Conservation (phyloP, 2,113 vertebrate species). For the Malurus cyaneus region DNA sequence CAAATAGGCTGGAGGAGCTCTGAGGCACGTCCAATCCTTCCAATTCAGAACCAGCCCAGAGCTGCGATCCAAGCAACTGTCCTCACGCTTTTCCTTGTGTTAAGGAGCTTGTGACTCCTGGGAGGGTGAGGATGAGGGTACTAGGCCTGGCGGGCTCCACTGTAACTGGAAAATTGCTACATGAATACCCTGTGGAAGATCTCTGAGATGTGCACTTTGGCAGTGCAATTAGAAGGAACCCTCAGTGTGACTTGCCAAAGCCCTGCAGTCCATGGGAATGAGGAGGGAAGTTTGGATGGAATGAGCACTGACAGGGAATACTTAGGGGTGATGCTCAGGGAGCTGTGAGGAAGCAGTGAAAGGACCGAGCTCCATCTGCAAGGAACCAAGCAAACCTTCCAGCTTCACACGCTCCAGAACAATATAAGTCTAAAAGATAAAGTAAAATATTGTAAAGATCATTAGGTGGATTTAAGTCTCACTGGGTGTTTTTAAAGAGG, state of each 20-base stretch:
- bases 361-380: background rate
- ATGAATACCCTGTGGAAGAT: background rate
- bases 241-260: background rate
- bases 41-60: fast-evolving
- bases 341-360: background rate
- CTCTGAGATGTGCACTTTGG: background rate
- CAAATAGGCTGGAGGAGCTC: fast-evolving
- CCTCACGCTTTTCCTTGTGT: fast-evolving
- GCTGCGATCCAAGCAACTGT: fast-evolving
- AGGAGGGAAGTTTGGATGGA: too few species aligned
- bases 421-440: background rate
- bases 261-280: too few species aligned
- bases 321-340: background rate
- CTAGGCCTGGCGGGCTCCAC: fast-evolving
- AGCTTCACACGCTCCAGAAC: background rate
- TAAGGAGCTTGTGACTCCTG: background rate
- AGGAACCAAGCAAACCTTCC: background rate
- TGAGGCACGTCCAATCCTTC: fast-evolving
- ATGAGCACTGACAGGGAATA: background rate
- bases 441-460: background rate
- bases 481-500: background rate
- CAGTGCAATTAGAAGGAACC: background rate
- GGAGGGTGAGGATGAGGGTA: background rate
- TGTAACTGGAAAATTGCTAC: background rate
- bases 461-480: background rate